Evolutionary conservation across 2,113 vertebrate species (phyloP).

Genomic region (Herpailurus yagouaroundi): DNA sequence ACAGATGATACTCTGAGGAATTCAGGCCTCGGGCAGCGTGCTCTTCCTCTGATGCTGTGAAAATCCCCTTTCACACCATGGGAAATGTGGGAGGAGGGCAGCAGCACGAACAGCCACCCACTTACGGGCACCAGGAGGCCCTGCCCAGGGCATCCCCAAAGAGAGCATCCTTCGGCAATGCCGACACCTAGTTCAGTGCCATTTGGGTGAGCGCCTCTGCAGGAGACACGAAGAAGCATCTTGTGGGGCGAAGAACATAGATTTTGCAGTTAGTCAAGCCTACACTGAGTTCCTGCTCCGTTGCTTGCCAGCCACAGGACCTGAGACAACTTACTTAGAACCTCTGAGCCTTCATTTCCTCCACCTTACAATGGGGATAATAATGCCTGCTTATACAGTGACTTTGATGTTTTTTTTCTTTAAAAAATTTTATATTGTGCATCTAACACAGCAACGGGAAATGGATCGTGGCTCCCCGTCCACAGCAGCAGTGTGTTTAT

Average conservation of each 20-base stretch:
- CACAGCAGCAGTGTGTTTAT: neutral
- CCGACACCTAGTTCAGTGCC: neutral
- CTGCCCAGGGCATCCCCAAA: neutral
- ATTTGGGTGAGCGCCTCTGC: neutral
- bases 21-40: neutral
- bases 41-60: neutral
- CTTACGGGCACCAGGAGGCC: neutral
- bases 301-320: neutral
- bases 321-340: neutral
- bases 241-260: neutral
- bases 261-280: neutral
- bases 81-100: neutral
- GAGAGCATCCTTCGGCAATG: neutral
- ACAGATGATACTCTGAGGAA: neutral
- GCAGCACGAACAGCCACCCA: neutral
- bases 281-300: neutral
- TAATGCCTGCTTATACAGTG: neutral
- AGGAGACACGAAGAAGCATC: neutral
- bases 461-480: neutral
- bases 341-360: neutral
- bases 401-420: neutral
- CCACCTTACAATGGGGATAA: neutral
- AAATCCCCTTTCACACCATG: neutral
- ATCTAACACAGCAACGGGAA: neutral
- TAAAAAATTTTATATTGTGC: neutral